Percentiles rank a stretch among this genome's conserved stretches.
phyloP scores from a whole-genome alignment of 2,797 vertebrate species.

The Danio albolineatus region DNA sequence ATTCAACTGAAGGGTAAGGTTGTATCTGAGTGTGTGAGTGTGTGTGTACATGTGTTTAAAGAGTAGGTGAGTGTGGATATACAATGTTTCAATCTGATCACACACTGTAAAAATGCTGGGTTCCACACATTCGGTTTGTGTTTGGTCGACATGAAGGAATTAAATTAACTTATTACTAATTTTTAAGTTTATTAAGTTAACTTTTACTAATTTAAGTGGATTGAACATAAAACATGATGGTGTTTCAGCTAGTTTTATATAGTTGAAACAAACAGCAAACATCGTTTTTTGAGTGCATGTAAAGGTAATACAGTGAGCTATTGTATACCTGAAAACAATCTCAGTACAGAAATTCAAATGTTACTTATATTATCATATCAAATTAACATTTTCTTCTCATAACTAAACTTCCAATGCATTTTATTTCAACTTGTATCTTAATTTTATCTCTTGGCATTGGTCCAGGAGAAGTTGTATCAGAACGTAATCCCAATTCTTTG shows the following conservation, averaged over 20 bases:
- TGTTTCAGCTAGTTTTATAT: no score
- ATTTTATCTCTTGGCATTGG: neutral
- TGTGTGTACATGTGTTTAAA: constrained; percentile 70
- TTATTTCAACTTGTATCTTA: neutral
- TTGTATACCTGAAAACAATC: neutral
- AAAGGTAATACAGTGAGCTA: no score
- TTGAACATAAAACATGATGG: no score
- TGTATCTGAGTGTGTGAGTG: constrained; percentile 58
- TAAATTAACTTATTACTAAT: no score
- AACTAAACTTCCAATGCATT: neutral
- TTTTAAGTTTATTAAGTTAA: no score
- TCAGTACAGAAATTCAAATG: neutral
- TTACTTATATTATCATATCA: neutral
- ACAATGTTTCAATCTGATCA: neutral
- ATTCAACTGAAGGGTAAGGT: constrained; percentile 73
- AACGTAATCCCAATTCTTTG: neutral
- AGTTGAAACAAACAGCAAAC: no score
- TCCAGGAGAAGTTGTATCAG: neutral
- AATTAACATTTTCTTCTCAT: neutral
- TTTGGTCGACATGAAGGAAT: no score
- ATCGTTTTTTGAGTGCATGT: no score
- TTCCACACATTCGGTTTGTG: no score
- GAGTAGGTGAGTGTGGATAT: constrained; percentile 68
- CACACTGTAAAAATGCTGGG: no score
- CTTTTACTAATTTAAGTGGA: no score